phyloP scores from a whole-genome alignment of 2,797 vertebrate species.

The Takifugu ocellatus region DNA sequence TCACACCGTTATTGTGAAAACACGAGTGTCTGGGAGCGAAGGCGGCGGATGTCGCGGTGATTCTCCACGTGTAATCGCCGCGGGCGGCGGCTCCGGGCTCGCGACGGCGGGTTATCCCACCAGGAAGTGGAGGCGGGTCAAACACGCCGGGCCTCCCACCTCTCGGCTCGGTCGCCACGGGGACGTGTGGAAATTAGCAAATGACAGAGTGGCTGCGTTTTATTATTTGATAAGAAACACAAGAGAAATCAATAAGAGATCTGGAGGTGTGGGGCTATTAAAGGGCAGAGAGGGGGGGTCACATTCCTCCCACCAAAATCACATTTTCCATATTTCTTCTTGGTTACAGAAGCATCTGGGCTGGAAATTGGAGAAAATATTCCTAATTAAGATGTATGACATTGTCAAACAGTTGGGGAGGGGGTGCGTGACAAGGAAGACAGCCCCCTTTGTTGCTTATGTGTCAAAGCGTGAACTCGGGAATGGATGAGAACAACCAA shows the following conservation, averaged over 20 bases:
- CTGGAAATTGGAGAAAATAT: conserved; percentile 18
- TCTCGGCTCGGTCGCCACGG: conserved; percentile 48
- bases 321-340: conserved; percentile 36
- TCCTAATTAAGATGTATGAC: conserved; percentile 45
- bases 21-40: too few relatives aligned
- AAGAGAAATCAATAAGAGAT: conserved; percentile 59
- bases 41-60: conserved; percentile 10
- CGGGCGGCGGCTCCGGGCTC: conserved; percentile 25
- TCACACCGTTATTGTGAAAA: too few relatives aligned
- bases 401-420: background rate
- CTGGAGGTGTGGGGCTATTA: conserved; percentile 22
- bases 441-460: too few relatives aligned
- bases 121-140: conserved; percentile 9
- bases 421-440: too few relatives aligned
- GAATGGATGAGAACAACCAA: too few relatives aligned
- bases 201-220: conserved; percentile 45
- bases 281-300: conserved; percentile 14
- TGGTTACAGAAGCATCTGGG: conserved; percentile 11
- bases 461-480: too few relatives aligned
- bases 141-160: conserved; percentile 24
- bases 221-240: conserved; percentile 57
- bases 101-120: conserved; percentile 32
- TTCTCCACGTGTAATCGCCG: conserved; percentile 36
- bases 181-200: conserved; percentile 47
- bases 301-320: background rate